A percentile compares a stretch with the other conserved stretches of the same genome.
These are phyloP conservation scores for Rhinogobio ventralis DNA, from an alignment of 2,797 vertebrate genomes.

Conservation along the genomic window DNA sequence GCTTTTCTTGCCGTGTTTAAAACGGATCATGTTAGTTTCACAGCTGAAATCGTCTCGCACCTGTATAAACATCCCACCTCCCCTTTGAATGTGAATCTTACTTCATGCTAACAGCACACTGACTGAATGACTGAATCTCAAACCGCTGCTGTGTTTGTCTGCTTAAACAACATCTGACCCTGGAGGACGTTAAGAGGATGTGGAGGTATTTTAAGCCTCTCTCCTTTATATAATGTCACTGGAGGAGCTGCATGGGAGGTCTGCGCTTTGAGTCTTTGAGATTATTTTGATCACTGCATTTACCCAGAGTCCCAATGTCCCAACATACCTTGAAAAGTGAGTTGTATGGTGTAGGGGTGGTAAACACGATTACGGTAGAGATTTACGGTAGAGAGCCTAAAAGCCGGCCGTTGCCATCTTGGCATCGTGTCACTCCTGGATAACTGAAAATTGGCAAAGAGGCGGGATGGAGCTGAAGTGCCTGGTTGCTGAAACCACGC, in stretches of 20 bases:
- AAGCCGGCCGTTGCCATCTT: no score
- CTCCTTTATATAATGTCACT: neutral
- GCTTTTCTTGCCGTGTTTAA: conserved; percentile 25
- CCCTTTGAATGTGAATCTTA: conserved; percentile 12
- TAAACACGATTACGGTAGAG: no score
- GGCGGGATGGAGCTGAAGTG: no score
- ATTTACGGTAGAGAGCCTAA: no score
- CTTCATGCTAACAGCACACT: conserved; percentile 5
- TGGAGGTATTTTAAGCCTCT: conserved; percentile 24
- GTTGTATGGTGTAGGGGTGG: neutral
- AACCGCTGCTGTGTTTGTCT: neutral
- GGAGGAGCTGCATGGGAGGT: neutral
- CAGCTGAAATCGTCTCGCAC: conserved; percentile 23
- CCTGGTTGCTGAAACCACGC: no score
- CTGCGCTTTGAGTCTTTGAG: neutral
- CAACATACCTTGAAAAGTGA: neutral
- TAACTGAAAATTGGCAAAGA: no score
- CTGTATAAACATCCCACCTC: conserved; percentile 29
- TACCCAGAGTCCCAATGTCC: neutral
- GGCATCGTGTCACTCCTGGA: no score
- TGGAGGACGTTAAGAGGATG: conserved; percentile 13
- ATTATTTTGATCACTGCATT: conserved; percentile 7
- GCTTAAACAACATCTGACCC: neutral
- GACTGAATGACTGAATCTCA: conserved; percentile 26
- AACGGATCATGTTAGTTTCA: conserved; percentile 5